Conservation (phyloP, 1,140 invertebrate genomes). For the Bicyclus anynana region DNA sequence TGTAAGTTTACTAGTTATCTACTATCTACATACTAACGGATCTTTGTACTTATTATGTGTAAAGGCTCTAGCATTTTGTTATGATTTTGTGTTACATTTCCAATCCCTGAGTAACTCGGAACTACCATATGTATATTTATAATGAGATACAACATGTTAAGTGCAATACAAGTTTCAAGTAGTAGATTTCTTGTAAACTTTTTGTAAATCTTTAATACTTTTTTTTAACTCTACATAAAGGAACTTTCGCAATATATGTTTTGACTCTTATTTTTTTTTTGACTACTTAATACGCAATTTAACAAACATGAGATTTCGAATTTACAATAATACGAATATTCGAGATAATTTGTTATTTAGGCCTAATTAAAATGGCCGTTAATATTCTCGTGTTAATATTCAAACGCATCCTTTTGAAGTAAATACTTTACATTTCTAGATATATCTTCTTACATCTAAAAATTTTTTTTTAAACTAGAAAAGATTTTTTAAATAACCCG, state of each 20-base stretch:
- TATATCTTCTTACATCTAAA: conserved; percentile 15
- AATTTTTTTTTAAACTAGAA: neutral
- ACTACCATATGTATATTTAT: too few species aligned
- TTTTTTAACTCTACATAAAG: conserved; percentile 14
- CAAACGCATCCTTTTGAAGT: neutral
- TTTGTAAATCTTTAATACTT: conserved; percentile 12
- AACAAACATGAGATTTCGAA: conserved; percentile 10
- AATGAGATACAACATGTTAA: too few species aligned
- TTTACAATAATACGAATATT: conserved; percentile 10
- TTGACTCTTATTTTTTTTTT: conserved; percentile 5
- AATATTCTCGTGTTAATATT: neutral
- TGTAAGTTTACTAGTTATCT: too few species aligned
- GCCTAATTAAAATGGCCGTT: neutral
- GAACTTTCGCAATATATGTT: conserved; percentile 16
- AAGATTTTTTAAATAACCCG: conserved; percentile 12
- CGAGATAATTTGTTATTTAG: conserved; percentile 19
- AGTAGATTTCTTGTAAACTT: conserved; percentile 1
- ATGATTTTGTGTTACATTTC: too few species aligned
- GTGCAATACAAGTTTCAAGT: neutral
- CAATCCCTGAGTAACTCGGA: too few species aligned
- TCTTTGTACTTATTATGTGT: too few species aligned
- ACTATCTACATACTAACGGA: too few species aligned
- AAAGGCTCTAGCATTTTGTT: too few species aligned
- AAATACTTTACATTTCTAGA: neutral
- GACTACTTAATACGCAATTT: conserved; percentile 7